Base-by-base conservation (phyloP, 1,140 invertebrate species). In the Riptortus pedestris region DNA sequence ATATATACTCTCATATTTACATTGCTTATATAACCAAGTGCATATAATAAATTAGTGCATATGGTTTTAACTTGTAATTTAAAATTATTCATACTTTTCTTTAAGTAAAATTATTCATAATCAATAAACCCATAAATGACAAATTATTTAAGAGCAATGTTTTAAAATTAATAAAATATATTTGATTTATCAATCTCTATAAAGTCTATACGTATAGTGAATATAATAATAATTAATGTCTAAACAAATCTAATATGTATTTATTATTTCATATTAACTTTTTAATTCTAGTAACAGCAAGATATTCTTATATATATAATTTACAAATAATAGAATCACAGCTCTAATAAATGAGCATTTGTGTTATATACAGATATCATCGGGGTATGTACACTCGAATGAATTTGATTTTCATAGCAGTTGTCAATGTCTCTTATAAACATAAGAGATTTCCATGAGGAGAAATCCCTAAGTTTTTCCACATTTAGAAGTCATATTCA, bases 1-100 rank as follows among this genome's bases (percentile, higher is more conserved):
- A n/a, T n/a, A n/a, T n/a, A n/a, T n/a, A n/a, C n/a, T n/a, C n/a
- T n/a, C n/a, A n/a, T n/a, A n/a, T n/a, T n/a, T n/a, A n/a, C n/a
- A n/a, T n/a, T n/a, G n/a, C n/a, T n/a, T n/a, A n/a, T n/a, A n/a
- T n/a, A n/a, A n/a, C n/a, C n/a, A 47, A 61, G 60, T 61, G 60
- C 60, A 24, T 47, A 45, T n/a, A 61, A 61, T 61, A 61, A 61
- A 61, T 61, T 61, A 61, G 60, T 61, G 60, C 60, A 47, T 31
- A 9, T 31, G 58, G 58, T 22, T 29, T 38, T 38, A 16, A 5
- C 14, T 38, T 14, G 27, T 29, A 27, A 27, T 27, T 14, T 12
- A 24, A 27, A 27, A 29, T 2, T 29, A 27, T 57, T 16, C 24
- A 26, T 26, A 9, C 7, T 14, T 29, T 27, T 24, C 45, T 47